Evolutionary conservation across 2,113 vertebrate species (phyloP).

Genomic region (Sylvietta virens): DNA sequence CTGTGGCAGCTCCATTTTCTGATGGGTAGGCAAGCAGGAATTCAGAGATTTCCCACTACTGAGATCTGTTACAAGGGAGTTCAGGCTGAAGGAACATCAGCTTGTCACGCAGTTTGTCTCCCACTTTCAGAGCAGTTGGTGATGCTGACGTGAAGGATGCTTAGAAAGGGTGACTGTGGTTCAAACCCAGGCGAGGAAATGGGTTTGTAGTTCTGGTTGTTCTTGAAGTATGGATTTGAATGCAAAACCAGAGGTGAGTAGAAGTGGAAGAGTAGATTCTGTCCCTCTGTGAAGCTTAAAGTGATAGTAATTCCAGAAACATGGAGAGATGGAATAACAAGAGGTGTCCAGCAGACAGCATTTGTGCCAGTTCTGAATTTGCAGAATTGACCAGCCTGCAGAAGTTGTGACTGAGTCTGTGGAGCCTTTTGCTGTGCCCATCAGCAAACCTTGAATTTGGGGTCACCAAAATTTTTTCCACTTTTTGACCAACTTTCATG

Average conservation of each 20-base stretch:
- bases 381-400: neutral
- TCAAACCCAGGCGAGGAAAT: neutral
- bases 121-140: neutral
- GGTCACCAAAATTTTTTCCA: neutral
- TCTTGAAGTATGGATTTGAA: neutral
- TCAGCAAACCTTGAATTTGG: neutral
- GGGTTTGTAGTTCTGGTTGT: neutral
- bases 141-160: neutral
- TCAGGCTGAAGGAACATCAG: neutral
- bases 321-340: neutral
- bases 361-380: neutral
- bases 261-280: neutral
- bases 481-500: neutral
- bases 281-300: neutral
- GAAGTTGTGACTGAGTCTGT: neutral
- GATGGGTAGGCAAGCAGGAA: neutral
- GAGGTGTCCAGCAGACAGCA: neutral
- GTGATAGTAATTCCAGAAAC: neutral
- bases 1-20: neutral
- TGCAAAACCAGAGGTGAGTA: neutral
- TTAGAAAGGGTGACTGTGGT: neutral
- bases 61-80: neutral
- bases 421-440: neutral
- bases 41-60: neutral
- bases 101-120: neutral